Base-by-base conservation (phyloP, 2,888 invertebrate genomes). In the Polydrusus cervinus region DNA sequence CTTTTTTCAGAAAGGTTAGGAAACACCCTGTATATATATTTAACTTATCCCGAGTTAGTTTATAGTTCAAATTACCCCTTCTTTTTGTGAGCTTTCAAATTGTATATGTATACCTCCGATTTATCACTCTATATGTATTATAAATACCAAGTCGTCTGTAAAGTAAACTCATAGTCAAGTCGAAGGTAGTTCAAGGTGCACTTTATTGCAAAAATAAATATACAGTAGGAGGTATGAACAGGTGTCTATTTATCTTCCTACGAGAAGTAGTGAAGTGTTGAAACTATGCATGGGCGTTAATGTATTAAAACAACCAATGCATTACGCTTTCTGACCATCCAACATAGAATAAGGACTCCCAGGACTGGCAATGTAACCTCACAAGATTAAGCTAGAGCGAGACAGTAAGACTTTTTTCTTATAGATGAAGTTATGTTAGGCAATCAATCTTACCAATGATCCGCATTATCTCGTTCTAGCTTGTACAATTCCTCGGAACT, bases 201-300 rank as follows among this genome's bases (percentile, higher is more conserved):
- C 11, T 45, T 0, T 34, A 30, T 65, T 65, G 34, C 65, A 65
- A 49, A 65, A 65, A 65, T 65, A 47, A 53, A 51, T 43, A n/a
- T n/a, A 55, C 38, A 40, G 67, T 67, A 55, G 67, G 67, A 53
- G 55, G 30, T 20, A 55, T 30, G 14, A 67, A 67, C 67, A 67
- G 67, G 67, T 67, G 67, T 55, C 18, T 55, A 38, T 67, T 67
- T 67, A 18, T 55, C 55, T 38, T 55, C 53, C 67, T 67, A 67
- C 67, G 40, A 38, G 51, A 20, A 53, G 43, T 20, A 67, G 67
- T 49, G 14, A 47, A 49, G 65, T 65, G 65, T 65, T 9, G 65
- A 49, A 65, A 65, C 65, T 9, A 7, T 47, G 65, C 34, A 45
- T 65, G 49, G 65, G 65, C 65, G 65, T 47, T 14, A 47, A 47